These are phyloP conservation scores for Tonatia bakeri DNA, from an alignment of 2,113 vertebrate genomes.

Conservation along the genomic window DNA sequence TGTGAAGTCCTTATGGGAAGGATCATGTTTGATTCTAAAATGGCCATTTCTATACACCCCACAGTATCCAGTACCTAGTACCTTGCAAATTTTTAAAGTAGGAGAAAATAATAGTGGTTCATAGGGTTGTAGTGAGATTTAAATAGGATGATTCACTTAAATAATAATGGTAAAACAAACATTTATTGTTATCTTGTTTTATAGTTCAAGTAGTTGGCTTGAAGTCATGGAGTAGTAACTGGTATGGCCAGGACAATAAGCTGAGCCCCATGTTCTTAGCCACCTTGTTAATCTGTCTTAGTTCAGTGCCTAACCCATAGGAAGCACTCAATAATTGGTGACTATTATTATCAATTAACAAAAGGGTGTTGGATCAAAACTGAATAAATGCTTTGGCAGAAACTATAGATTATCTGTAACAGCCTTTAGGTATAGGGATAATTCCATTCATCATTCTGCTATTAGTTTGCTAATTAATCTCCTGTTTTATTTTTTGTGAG, in stretches of 20 bases:
- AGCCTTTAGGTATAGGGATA: slow-evolving; percentile 14
- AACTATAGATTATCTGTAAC: slow-evolving; percentile 22
- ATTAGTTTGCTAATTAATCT: slow-evolving; percentile 65
- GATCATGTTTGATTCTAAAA: neutral
- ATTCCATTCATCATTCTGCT: slow-evolving; percentile 58
- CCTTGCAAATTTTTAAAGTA: neutral
- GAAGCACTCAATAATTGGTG: neutral
- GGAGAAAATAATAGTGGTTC: neutral
- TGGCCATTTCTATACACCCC: neutral
- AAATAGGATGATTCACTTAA: neutral
- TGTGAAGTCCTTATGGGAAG: neutral
- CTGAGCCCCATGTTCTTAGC: neutral
- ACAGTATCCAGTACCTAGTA: neutral
- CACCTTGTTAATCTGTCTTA: neutral
- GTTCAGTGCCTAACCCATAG: neutral
- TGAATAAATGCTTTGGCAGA: slow-evolving; percentile 36
- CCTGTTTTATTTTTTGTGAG: slow-evolving; percentile 65
- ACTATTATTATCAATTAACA: slow-evolving; percentile 31
- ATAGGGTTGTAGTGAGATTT: neutral
- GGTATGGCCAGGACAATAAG: neutral
- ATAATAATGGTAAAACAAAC: neutral
- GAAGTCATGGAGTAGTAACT: neutral
- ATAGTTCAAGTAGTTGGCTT: neutral
- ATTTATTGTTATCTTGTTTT: neutral
- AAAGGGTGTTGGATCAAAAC: slow-evolving; percentile 36